These are phyloP conservation scores for Drosophila malerkotliana DNA, from an alignment of 1,140 invertebrate genomes.

Conservation along the genomic window DNA sequence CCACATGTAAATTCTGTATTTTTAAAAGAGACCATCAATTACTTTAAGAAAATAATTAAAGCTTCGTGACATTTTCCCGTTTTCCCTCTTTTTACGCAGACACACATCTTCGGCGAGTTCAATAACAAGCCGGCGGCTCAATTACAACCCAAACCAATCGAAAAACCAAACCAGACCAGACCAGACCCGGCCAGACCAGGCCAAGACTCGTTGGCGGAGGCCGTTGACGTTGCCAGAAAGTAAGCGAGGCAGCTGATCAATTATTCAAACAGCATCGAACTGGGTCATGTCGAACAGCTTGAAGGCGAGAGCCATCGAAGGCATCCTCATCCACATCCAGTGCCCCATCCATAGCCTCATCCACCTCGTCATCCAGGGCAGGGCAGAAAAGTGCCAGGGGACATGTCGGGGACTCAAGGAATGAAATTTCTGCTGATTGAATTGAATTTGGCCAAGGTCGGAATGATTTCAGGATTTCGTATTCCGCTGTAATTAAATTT, in stretches of 20 bases:
- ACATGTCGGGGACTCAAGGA: constrained; percentile 25
- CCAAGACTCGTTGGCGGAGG: constrained; percentile 16
- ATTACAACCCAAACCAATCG: constrained; percentile 33
- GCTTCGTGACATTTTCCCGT: constrained; percentile 42
- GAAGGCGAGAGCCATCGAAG: constrained; percentile 1
- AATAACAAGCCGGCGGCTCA: constrained; percentile 44
- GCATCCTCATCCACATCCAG: constrained; percentile 1
- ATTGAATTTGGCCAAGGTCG: constrained; percentile 72
- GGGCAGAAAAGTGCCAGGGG: constrained; percentile 33
- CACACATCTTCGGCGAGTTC: constrained; percentile 38
- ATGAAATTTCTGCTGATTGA: constrained; percentile 64
- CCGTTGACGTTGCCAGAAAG: constrained; percentile 35
- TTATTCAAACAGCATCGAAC: constrained; percentile 76
- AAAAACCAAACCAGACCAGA: constrained; percentile 2
- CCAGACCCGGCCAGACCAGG: constrained; percentile 17
- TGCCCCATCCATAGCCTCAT: constrained; percentile 7
- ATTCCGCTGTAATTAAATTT: constrained; percentile 64
- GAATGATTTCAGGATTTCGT: constrained; percentile 59
- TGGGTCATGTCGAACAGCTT: constrained; percentile 72
- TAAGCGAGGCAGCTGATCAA: constrained; percentile 66
- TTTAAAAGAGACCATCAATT: constrained; percentile 29
- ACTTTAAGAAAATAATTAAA: constrained; percentile 53
- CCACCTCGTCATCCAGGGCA: constrained; percentile 25
- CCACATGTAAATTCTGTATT: constrained; percentile 1
- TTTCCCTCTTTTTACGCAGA: constrained; percentile 7